Conservation (phyloP, 1,140 invertebrate genomes). For the Solen grandis region DNA sequence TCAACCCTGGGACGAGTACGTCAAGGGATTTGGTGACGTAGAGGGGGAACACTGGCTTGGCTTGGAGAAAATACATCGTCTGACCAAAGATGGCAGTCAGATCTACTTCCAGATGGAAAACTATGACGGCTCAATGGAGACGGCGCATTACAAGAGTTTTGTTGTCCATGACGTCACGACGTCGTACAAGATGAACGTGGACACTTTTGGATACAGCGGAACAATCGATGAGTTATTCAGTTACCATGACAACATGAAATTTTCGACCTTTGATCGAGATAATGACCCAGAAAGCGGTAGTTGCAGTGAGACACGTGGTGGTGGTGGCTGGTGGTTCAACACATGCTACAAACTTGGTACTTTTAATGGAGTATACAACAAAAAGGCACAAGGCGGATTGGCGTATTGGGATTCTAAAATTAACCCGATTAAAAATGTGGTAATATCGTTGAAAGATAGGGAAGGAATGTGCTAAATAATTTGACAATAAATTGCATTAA, state of each 20-base stretch:
- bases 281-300: neutral
- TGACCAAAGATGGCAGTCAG: constrained; percentile 25
- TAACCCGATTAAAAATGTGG: neutral
- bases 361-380: neutral
- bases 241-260: constrained; percentile 44
- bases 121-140: constrained; percentile 1
- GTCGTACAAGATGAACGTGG: constrained; percentile 28
- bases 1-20: constrained; percentile 22
- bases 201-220: constrained; percentile 27
- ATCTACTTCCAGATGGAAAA: constrained; percentile 17
- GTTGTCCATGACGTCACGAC: constrained; percentile 29
- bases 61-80: constrained; percentile 33
- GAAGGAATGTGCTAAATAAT: neutral
- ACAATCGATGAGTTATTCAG: constrained; percentile 9
- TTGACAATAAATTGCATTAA: too few species aligned
- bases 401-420: neutral
- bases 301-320: constrained; percentile 1
- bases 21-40: constrained; percentile 21
- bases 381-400: neutral
- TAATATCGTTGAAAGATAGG: neutral
- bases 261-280: constrained; percentile 39
- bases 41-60: constrained; percentile 26
- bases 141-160: constrained; percentile 35
- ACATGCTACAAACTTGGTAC: neutral
- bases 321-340: constrained; percentile 19